A percentile compares a stretch with the other conserved stretches of the same genome.
Evolutionary conservation across 2,888 invertebrate species (phyloP).

Genomic region (Onthophagus sagittarius): DNA sequence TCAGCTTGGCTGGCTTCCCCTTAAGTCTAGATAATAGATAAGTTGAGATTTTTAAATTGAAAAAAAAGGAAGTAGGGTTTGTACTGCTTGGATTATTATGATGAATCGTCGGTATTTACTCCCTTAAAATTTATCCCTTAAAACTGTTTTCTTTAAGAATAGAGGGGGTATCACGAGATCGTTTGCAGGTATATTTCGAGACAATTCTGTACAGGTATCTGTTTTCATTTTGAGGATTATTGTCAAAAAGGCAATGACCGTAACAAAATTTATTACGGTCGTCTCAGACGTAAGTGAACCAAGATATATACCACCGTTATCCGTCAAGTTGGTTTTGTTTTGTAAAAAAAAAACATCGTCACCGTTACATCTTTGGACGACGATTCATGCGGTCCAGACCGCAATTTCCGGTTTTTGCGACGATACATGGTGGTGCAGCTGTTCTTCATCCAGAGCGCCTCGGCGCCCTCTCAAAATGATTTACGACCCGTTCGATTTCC

Average conservation of each 20-base stretch:
- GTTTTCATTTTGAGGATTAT: neutral
- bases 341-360: neutral
- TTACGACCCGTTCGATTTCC: conserved; percentile 10
- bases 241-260: neutral
- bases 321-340: neutral
- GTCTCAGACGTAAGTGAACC: neutral
- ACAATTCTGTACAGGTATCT: neutral
- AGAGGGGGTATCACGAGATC: neutral
- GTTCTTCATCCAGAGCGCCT: neutral
- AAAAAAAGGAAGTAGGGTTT: conserved; percentile 4
- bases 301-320: neutral
- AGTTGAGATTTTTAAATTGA: conserved; percentile 14
- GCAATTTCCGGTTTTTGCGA: neutral
- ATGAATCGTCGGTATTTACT: neutral
- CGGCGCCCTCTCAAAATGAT: conserved; percentile 1
- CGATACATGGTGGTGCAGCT: neutral
- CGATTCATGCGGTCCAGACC: neutral
- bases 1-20: neutral
- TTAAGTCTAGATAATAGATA: conserved; percentile 16
- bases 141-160: neutral
- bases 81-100: conserved; percentile 2
- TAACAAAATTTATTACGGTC: neutral
- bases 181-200: neutral
- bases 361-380: neutral
- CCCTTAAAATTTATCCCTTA: neutral